Base-by-base conservation (phyloP, 2,113 vertebrate species). In the Oreotrochilus melanogaster region DNA sequence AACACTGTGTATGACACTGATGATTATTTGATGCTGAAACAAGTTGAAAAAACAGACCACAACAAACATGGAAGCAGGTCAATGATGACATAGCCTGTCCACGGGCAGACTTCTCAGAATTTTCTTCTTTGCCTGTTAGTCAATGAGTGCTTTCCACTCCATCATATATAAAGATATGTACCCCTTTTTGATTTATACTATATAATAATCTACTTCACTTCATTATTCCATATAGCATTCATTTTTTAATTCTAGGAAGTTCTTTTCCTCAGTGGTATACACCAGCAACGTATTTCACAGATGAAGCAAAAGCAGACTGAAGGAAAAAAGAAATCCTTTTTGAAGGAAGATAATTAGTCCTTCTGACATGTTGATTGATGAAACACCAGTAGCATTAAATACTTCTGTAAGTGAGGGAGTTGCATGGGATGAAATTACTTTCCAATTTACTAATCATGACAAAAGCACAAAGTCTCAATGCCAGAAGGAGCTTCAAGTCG, bases 281-380 rank as follows among this genome's bases (percentile, higher is more conserved):
- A 74, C 16, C 47, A 80, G 60, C 25, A 74, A 35, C 58, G 18
- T 16, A n/a, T 92, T 92, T 84, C 64, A 90, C 58, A 92, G 35
- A 47, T 86, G 83, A 21, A 21, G 72, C 43, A 10, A 47, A 85
- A 89, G 39, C 31, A 64, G 71, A 51, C 6, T 1, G 8, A 74
- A 87, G 64, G 6, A 70, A 81, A 84, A 88, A 47, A 14, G 1
- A 84, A 86, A 56, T 67, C 30, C 7, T 45, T 83, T 82, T 31
- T 47, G 9, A 13, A 51, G 43, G 47, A 81, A 87, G 48, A 42
- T 37, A 33, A 78, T 83, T 86, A 92, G 53, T 64, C 18, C 56
- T 84, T 65, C 74, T 57, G 90, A 78, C n/a, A 61, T n/a, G 58
- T 57, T 90, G 56, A 71, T 74, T 88, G 64, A 84, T 86, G 79